Evolutionary conservation across 1,140 invertebrate genomes (phyloP).

Genomic region (Atta texana): DNA sequence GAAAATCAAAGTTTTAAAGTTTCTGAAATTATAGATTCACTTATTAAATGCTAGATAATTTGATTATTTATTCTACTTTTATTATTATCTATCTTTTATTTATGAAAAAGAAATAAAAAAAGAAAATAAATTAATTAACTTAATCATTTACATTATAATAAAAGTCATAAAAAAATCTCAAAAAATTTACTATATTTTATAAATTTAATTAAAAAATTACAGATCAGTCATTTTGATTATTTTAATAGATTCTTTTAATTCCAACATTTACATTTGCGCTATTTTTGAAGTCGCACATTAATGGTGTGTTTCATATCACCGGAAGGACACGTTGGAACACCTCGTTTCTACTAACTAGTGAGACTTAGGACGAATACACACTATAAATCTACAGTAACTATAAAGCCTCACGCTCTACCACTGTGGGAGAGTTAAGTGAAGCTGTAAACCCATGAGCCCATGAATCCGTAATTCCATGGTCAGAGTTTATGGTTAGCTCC

Average conservation of each 20-base stretch:
- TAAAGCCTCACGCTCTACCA: constrained; percentile 53
- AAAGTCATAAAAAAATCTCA: background rate
- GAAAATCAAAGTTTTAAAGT: background rate
- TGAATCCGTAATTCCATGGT: constrained; percentile 68
- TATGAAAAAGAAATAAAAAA: background rate
- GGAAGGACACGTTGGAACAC: constrained; percentile 36
- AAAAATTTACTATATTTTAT: background rate
- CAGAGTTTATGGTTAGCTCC: constrained; percentile 63
- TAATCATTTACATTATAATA: background rate
- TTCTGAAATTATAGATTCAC: background rate
- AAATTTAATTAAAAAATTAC: background rate
- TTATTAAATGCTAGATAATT: background rate
- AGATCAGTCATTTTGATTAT: background rate
- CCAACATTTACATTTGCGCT: background rate
- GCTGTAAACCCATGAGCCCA: constrained; percentile 61
- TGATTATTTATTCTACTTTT: background rate
- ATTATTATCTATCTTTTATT: no score
- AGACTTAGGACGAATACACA: constrained; percentile 63
- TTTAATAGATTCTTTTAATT: background rate
- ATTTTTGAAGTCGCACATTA: constrained; percentile 14
- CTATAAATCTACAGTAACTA: constrained; percentile 62
- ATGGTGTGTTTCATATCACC: constrained; percentile 1
- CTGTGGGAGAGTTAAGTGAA: constrained; percentile 53
- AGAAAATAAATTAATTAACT: background rate
- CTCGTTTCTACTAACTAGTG: constrained; percentile 53